Base-by-base conservation (phyloP, 2,113 vertebrate species). In the Alexandromys fortis region DNA sequence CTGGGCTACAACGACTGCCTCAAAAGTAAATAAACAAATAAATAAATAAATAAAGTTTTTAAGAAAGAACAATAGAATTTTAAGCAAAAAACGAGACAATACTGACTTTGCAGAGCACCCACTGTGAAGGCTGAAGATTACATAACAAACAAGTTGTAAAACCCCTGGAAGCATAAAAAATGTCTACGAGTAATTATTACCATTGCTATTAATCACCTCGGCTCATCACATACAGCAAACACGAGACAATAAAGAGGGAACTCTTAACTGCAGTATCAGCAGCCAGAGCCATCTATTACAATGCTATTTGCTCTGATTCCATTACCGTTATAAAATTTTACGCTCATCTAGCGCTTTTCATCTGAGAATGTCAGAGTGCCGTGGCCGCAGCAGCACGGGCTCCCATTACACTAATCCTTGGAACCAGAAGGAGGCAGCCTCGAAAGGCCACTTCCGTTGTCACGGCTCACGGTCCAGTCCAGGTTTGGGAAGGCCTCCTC, bases 321-420 rank as follows among this genome's bases (percentile, higher is more conserved):
- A 35, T 96, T 94, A 58, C 65, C 94, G 95, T 97, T 97, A 97
- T 96, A 98, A 98, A 98, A 92, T 98, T 98, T 98, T 97, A 96
- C 91, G 92, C 94, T 89, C 97, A 92, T 96, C 86, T 77, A 98
- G 97, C 94, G 98, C 85, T 97, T 96, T 97, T 93, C 92, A 97
- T 93, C 96, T 72, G 97, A 97, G 97, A 95, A 94, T 91, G 93
- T 95, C 92, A 26, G 86, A 97, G 94, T 78, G 94, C 92, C 95
- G 82, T 58, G 19, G 58, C 55, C 55, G 16, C 77, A 96, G 95
- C 93, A 45, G 97, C 97, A 77, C 52, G n/a, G 65, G 47, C 90
- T 92, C 96, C 97, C 96, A 98, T 98, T 97, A 95, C 83, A 38
- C 68, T 77, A 91, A 97, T 96, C 96, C 78, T 91, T 14, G 38